Evolutionary conservation across 2,113 vertebrate genomes (phyloP).

Genomic region (Phainopepla nitens): DNA sequence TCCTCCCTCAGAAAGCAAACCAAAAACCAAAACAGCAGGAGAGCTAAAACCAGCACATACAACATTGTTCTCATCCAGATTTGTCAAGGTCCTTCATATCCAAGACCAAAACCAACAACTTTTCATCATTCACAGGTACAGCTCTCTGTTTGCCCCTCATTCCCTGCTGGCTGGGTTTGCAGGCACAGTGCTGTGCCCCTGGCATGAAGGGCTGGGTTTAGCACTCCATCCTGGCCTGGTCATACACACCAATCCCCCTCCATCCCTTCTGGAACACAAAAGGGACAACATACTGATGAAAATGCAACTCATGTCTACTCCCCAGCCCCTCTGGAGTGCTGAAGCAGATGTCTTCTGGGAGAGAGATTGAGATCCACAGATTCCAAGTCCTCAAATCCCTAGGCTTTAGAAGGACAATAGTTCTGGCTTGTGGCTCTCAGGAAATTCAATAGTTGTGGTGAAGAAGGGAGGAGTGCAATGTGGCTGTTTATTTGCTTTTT

Average conservation of each 20-base stretch:
- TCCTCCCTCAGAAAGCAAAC: not conserved
- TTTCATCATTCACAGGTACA: not conserved
- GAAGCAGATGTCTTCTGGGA: not conserved
- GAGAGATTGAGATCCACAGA: not conserved
- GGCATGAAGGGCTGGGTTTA: not conserved
- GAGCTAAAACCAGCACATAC: not conserved
- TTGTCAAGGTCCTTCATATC: not conserved
- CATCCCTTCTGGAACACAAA: not conserved
- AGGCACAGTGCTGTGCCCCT: not conserved
- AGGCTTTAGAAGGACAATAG: not conserved
- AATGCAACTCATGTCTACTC: not conserved
- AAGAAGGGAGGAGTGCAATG: not conserved
- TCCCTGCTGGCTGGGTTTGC: not conserved
- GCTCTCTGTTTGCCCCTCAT: not conserved
- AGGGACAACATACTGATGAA: not conserved
- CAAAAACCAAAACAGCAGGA: not conserved
- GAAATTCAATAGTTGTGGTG: not conserved
- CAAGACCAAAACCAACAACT: not conserved
- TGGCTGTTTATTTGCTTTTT: constrained; percentile 1
- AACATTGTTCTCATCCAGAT: not conserved
- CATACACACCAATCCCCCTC: not conserved
- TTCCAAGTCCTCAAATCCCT: not conserved
- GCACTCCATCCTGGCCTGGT: not conserved
- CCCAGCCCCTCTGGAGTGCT: not conserved
- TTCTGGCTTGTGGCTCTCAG: accelerated